Evolutionary conservation across 2,888 invertebrate genomes (phyloP).

Genomic region (Dysmachus trigonus): DNA sequence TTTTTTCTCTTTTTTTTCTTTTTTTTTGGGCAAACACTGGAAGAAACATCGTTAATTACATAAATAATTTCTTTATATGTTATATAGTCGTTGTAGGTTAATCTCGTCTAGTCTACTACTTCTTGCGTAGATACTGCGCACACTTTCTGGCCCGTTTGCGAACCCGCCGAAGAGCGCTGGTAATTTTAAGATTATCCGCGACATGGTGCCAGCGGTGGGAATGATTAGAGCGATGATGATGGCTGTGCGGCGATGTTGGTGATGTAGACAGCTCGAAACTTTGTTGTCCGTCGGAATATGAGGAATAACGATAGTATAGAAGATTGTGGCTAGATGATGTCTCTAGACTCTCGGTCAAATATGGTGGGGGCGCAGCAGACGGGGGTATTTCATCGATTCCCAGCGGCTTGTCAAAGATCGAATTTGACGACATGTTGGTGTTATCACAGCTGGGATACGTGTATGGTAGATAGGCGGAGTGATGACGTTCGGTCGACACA

Average conservation of each 20-base stretch:
- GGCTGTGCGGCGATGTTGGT: constrained; percentile 43
- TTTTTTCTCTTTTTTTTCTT: background rate
- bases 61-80: constrained; percentile 28
- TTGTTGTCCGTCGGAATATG: constrained; percentile 53
- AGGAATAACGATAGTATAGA: constrained; percentile 51
- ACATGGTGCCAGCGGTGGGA: constrained; percentile 56
- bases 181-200: constrained; percentile 55
- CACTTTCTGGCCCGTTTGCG: constrained; percentile 64
- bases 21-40: constrained; percentile 39
- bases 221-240: constrained; percentile 49
- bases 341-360: constrained; percentile 58
- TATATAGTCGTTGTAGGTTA: constrained; percentile 27
- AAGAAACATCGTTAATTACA: constrained; percentile 39
- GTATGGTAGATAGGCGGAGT: constrained; percentile 59
- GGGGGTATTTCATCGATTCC: constrained; percentile 60
- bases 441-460: constrained; percentile 62
- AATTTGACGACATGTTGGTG: constrained; percentile 64
- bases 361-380: constrained; percentile 52
- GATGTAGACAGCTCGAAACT: constrained; percentile 54
- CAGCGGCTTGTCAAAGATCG: constrained; percentile 60
- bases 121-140: constrained; percentile 63
- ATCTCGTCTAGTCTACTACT: constrained; percentile 57
- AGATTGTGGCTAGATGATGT: constrained; percentile 59
- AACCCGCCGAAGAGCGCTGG: constrained; percentile 53
- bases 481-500: constrained; percentile 58